Base-by-base conservation (phyloP, 1,140 invertebrate species). In the Drosophila serrata region DNA sequence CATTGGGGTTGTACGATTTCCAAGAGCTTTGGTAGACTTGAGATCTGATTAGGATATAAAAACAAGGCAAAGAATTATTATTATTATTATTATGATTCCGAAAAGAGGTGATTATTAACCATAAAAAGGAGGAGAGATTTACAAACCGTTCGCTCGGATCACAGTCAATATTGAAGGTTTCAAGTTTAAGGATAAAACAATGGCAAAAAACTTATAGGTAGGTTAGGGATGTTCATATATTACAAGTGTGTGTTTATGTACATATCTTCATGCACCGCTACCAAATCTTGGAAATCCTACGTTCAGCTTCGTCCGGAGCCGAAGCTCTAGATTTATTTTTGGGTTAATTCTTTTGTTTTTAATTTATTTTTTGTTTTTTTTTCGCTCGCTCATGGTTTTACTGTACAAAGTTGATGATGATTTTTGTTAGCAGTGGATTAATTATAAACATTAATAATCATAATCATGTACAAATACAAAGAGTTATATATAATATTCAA, bases 361-460 rank as follows among this genome's bases (percentile, higher is more conserved):
- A 31, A 11, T 59, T 51, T 45, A 56, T 31, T 59, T 48, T 58
- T 37, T 49, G 24, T 24, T 49, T 55, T 29, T 42, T 72, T 51
- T 59, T 81, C 37, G 69, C 79, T 82, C 74, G 79, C 79, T 81
- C 72, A 56, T 70, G 73, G 72, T 72, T 78, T 65, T 78, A 82
- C 80, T 82, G 80, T 82, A 82, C 80, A 82, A 82, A 81, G 81
- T 82, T 75, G 79, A 79, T 82, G 76, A 90, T 82, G 72, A 72
- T 70, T 67, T 64, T 78, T 81, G 84, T 87, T 87, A 87, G 82
- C 82, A 87, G 85, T 87, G 85, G 77, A 81, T 77, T 81, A 84
- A 88, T 55, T 88, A 84, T 88, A 80, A 87, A 88, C 80, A 84
- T 87, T 87, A 80, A 88, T 82, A 91, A 91, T 90, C 64, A 88